These are phyloP conservation scores for Papilio protenor DNA, from an alignment of 2,888 invertebrate species.

Conservation along the genomic window DNA sequence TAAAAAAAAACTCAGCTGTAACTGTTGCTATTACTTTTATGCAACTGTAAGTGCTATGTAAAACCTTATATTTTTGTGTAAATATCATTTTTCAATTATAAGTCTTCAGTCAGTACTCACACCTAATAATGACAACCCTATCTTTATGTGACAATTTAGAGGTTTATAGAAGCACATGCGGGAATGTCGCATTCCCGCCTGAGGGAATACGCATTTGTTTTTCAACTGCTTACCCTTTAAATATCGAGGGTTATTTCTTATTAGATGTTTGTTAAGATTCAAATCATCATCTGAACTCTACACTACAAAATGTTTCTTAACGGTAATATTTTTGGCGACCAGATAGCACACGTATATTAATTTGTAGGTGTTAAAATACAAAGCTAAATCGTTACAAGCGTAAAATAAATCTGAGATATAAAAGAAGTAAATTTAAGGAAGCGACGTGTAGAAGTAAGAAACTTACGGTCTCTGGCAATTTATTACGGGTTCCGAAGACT, in stretches of 20 bases:
- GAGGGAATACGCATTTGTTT: slow-evolving; percentile 57
- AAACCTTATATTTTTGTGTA: background rate
- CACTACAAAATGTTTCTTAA: slow-evolving; percentile 3
- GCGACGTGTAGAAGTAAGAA: slow-evolving; percentile 44
- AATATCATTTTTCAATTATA: no score
- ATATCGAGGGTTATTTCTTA: slow-evolving; percentile 27
- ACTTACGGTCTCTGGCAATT: slow-evolving; percentile 62
- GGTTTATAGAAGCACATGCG: slow-evolving; percentile 64
- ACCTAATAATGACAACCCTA: slow-evolving; percentile 30
- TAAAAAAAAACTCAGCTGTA: no score
- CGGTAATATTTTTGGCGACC: slow-evolving; percentile 19
- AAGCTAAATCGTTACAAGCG: background rate
- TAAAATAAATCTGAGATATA: slow-evolving; percentile 47
- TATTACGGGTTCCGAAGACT: slow-evolving; percentile 65
- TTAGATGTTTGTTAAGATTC: slow-evolving; percentile 23
- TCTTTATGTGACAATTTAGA: slow-evolving; percentile 61
- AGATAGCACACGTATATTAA: slow-evolving; percentile 32
- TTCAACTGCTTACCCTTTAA: slow-evolving; percentile 51
- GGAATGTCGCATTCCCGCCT: slow-evolving; percentile 47
- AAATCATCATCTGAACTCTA: background rate
- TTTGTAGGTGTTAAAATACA: background rate
- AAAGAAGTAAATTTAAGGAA: slow-evolving; percentile 41
- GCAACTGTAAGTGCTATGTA: no score
- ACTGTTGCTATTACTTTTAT: no score
- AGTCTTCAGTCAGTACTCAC: no score